Conservation (phyloP, 2,888 invertebrate genomes). For the Anorthoa munda region DNA sequence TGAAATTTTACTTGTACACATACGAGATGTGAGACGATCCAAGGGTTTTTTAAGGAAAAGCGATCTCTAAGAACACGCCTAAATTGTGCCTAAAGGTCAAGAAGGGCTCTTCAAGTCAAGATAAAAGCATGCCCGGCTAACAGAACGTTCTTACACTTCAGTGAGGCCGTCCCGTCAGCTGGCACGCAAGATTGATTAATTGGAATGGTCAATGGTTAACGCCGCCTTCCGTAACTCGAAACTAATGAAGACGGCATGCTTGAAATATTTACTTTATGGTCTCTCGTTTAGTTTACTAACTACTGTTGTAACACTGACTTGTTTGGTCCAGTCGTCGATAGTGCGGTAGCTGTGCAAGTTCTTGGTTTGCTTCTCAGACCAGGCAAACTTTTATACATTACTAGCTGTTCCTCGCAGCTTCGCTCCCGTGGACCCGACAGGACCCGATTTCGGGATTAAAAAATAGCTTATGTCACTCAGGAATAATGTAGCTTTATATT, state of each 20-base stretch:
- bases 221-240: conserved; percentile 38
- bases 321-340: not conserved
- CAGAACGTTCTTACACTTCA: not conserved
- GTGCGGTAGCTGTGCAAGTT: too few species aligned
- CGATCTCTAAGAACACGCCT: not conserved
- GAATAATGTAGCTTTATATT: too few species aligned
- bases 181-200: conserved; percentile 44
- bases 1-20: too few species aligned
- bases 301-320: conserved; percentile 25
- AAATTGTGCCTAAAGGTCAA: conserved; percentile 6
- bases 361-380: too few species aligned
- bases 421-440: too few species aligned
- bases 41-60: not conserved
- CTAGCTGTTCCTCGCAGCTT: too few species aligned
- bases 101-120: not conserved
- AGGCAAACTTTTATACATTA: too few species aligned
- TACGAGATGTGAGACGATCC: not conserved
- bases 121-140: conserved; percentile 21
- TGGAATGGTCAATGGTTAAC: conserved; percentile 38
- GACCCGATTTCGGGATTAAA: too few species aligned
- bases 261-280: conserved; percentile 29
- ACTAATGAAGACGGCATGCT: conserved; percentile 40
- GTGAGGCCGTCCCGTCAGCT: conserved; percentile 6
- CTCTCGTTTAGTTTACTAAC: conserved; percentile 42
- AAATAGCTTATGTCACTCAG: too few species aligned